These are phyloP conservation scores for Caenorhabditis brenneri DNA, from an alignment of 1,140 invertebrate species.

Conservation along the genomic window DNA sequence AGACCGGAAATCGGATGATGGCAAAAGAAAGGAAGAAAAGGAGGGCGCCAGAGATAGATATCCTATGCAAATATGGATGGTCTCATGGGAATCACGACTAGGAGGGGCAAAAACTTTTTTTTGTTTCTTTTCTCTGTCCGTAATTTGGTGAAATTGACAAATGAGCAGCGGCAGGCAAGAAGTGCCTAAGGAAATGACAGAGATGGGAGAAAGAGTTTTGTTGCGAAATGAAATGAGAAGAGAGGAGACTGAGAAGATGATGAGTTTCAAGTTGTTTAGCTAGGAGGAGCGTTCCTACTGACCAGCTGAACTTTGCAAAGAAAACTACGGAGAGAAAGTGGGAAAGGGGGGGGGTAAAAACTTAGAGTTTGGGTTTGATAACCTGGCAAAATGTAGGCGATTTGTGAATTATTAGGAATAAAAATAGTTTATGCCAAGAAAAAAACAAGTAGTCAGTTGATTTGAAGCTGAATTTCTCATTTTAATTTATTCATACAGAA, in stretches of 20 bases:
- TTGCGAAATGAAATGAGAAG: slow-evolving; percentile 13
- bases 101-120: not conserved
- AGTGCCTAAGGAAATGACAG: not conserved
- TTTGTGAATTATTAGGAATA: too few relatives aligned
- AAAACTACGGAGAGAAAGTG: too few relatives aligned
- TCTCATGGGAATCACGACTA: slow-evolving; percentile 32
- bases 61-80: slow-evolving; percentile 36
- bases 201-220: not conserved
- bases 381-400: too few relatives aligned
- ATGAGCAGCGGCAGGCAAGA: slow-evolving; percentile 2
- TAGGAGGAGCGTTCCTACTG: too few relatives aligned
- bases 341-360: too few relatives aligned
- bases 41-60: slow-evolving; percentile 25
- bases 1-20: slow-evolving; percentile 33
- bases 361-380: too few relatives aligned
- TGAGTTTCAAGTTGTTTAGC: not conserved
- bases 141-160: slow-evolving; percentile 41
- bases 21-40: not conserved
- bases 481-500: too few relatives aligned
- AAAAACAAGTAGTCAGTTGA: too few relatives aligned
- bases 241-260: not conserved
- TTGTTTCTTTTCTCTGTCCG: not conserved
- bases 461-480: too few relatives aligned
- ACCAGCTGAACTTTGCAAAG: too few relatives aligned
- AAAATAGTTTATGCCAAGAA: too few relatives aligned